A percentile compares a stretch with the other conserved stretches of the same genome.
These are phyloP conservation scores for Tinea trinotella DNA, from an alignment of 2,888 invertebrate species.

Conservation along the genomic window DNA sequence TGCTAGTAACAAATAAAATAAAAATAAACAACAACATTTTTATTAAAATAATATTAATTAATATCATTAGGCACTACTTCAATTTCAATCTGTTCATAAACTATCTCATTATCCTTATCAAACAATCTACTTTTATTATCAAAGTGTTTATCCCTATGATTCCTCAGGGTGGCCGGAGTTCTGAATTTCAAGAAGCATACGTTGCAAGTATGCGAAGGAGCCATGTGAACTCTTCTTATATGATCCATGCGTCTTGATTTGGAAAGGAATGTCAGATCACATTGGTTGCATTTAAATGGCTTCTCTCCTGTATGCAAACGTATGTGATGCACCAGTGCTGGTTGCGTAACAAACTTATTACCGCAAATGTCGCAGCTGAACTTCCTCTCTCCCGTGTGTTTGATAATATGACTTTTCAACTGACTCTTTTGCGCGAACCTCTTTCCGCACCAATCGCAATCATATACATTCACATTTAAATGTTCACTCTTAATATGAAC, in stretches of 20 bases:
- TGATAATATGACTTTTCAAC: constrained; percentile 51
- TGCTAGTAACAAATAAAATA: too few species aligned
- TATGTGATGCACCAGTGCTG: constrained; percentile 53
- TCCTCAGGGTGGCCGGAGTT: constrained; percentile 34
- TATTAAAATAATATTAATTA: too few species aligned
- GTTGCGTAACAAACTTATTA: constrained; percentile 50
- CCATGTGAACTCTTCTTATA: constrained; percentile 40
- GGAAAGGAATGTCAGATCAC: constrained; percentile 43
- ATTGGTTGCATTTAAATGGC: constrained; percentile 47
- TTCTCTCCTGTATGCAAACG: constrained; percentile 55
- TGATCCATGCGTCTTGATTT: constrained; percentile 48
- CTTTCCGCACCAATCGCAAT: constrained; percentile 53
- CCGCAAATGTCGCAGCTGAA: constrained; percentile 42
- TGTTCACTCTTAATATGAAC: constrained; percentile 59
- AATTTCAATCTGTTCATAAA: too few species aligned
- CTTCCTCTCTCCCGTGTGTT: constrained; percentile 53
- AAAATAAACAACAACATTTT: too few species aligned
- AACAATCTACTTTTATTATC: constrained; percentile 28
- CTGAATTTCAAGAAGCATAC: constrained; percentile 42
- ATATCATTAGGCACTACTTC: too few species aligned
- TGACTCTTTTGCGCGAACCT: constrained; percentile 54
- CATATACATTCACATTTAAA: constrained; percentile 48
- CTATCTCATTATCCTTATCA: too few species aligned
- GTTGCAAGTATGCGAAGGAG: constrained; percentile 38
- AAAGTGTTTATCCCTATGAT: constrained; percentile 38